Base-by-base conservation (phyloP, 2,797 vertebrate species). In the Perodicticus potto region DNA sequence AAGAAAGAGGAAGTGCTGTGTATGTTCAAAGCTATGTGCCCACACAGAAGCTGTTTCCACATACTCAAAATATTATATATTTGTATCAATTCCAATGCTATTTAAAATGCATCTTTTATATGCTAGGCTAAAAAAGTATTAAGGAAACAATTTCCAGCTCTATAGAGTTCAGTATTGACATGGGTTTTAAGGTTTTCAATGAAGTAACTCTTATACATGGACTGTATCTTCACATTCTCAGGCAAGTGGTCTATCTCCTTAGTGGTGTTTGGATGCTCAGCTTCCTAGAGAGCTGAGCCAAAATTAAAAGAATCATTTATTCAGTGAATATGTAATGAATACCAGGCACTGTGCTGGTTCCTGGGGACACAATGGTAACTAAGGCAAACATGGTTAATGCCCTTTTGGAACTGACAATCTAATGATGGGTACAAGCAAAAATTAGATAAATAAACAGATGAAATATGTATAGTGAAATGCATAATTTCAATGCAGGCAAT, bases 241-340 rank as follows among this genome's bases (percentile, higher is more conserved):
- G 9, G 14, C 13, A 80, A 37, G 25, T 67, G 8, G 9, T 85
- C 6, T 37, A 72, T 25, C 7, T 86, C 19, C 5, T 59, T 72
- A 65, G 22, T 81, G 4, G 22, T 32, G 7, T 92, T 93, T 59
- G 29, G 2, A 19, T 89, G 45, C 25, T 78, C 22, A 81, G 59
- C 0, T 94, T 81, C 23, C 12, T 32, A 86, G 53, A 69, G 8
- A 94, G 17, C 49, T 61, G 55, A 86, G 27, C 63, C 32, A 94
- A 95, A 95, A 73, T 65, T 32, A 92, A 91, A 80, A 29, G 77
- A 65, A 87, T 43, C 7, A 49, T 86, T 81, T 93, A 86, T 76
- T 89, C 23, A 43, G 12, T 10, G 73, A 91, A 76, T 72, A 93
- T 80, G 81, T 90, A 87, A 69, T 49, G 45, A 94, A 70, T 22